Evolutionary conservation across 2,113 vertebrate genomes (phyloP).

Genomic region (Isurus oxyrinchus): DNA sequence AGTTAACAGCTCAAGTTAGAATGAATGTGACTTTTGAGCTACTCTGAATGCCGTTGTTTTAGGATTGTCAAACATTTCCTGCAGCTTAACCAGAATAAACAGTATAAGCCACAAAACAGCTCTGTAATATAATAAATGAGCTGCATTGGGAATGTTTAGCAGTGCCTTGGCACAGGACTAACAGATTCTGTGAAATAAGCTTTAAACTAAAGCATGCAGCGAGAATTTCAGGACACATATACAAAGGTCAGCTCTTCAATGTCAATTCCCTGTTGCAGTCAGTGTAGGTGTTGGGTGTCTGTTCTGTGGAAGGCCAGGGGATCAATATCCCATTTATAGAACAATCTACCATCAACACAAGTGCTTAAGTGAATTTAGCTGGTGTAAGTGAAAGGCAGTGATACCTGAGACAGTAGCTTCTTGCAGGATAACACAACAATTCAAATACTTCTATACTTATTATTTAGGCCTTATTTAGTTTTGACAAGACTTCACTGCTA

Average conservation of each 20-base stretch:
- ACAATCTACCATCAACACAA: background rate
- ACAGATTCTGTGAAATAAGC: background rate
- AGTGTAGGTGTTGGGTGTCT: background rate
- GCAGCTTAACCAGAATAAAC: background rate
- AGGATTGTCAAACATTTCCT: conserved; percentile 10
- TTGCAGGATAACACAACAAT: background rate
- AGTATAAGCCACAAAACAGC: background rate
- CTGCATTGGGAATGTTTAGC: background rate
- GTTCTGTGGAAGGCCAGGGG: background rate
- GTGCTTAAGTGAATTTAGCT: background rate
- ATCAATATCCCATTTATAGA: background rate
- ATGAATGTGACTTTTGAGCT: background rate
- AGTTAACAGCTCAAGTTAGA: background rate
- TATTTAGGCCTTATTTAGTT: background rate
- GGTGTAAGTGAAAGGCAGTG: background rate
- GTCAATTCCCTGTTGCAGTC: background rate
- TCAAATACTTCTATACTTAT: background rate
- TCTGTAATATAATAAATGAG: background rate
- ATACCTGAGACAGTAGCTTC: background rate
- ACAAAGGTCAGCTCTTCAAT: background rate
- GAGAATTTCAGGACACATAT: background rate
- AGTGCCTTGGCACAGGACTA: background rate
- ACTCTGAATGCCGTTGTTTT: background rate
- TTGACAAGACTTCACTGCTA: background rate
- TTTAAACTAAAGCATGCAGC: background rate